These are phyloP conservation scores for Mesorhabditis spiculigera DNA, from an alignment of 2,888 invertebrate species.

Conservation along the genomic window DNA sequence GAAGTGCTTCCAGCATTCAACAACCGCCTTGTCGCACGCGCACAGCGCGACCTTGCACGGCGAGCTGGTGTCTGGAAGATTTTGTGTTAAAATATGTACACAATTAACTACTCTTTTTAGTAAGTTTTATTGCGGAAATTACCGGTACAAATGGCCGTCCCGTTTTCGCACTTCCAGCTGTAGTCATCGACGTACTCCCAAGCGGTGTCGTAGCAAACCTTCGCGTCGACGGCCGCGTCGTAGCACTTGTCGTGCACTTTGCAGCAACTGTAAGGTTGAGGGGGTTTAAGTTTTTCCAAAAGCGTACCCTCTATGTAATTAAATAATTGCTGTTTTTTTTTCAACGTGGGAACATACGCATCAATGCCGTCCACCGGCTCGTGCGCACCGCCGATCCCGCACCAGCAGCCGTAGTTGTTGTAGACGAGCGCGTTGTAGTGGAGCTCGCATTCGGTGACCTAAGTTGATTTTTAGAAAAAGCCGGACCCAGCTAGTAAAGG, in stretches of 20 bases:
- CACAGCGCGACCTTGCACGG: constrained; percentile 46
- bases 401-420: constrained; percentile 55
- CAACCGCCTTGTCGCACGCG: constrained; percentile 46
- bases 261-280: constrained; percentile 49
- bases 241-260: constrained; percentile 55
- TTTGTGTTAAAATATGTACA: too few relatives aligned
- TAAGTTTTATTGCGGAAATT: too few relatives aligned
- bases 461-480: too few relatives aligned
- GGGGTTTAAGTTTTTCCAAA: too few relatives aligned
- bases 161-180: constrained; percentile 35
- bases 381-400: constrained; percentile 52
- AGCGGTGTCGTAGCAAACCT: constrained; percentile 34
- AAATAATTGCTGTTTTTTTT: too few relatives aligned
- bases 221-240: constrained; percentile 45
- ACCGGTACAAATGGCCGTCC: constrained; percentile 33
- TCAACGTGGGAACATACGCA: too few relatives aligned
- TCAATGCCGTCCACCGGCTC: constrained; percentile 54
- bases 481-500: neutral
- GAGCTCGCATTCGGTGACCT: constrained; percentile 44
- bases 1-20: constrained; percentile 46
- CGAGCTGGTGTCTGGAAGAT: constrained; percentile 21
- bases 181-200: constrained; percentile 51
- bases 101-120: too few relatives aligned
- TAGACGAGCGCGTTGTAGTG: constrained; percentile 51
- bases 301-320: too few relatives aligned